phyloP scores from a whole-genome alignment of 2,797 vertebrate species.

The Pagetopsis macropterus region DNA sequence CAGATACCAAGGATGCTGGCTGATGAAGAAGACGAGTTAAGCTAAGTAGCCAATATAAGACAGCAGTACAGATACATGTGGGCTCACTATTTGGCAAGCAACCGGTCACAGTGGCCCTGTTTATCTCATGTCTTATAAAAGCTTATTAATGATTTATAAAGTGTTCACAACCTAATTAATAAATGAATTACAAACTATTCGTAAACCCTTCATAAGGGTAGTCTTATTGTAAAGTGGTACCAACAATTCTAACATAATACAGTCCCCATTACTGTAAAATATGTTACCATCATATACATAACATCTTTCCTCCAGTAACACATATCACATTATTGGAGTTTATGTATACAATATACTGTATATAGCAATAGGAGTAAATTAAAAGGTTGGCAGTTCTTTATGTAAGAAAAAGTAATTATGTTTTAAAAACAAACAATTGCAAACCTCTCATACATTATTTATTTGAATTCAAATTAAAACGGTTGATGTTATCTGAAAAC shows the following conservation, averaged over 20 bases:
- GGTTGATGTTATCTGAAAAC: neutral
- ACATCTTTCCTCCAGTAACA: slow-evolving; percentile 16
- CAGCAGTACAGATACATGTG: too few species aligned
- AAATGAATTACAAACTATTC: too few species aligned
- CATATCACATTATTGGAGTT: slow-evolving; percentile 17
- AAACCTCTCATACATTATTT: neutral
- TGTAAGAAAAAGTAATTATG: neutral
- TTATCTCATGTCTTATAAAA: too few species aligned
- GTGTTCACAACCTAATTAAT: too few species aligned
- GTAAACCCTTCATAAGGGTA: too few species aligned
- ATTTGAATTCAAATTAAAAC: neutral
- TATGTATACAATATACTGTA: neutral
- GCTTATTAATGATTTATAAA: too few species aligned
- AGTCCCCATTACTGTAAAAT: slow-evolving; percentile 31
- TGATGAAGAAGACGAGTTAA: too few species aligned
- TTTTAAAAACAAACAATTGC: slow-evolving; percentile 2
- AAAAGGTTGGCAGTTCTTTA: neutral
- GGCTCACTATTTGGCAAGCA: too few species aligned
- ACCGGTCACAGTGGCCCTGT: too few species aligned
- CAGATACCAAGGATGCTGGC: too few species aligned
- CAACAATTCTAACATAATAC: slow-evolving; percentile 13
- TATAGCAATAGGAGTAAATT: neutral
- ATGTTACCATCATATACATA: slow-evolving; percentile 23
- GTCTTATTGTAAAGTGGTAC: too few species aligned
- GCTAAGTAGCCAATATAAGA: too few species aligned